Evolutionary conservation across 2,888 invertebrate genomes (phyloP), one percentile per base, ranked within the genome.

Genomic region (Cremastobaeus sp.): DNA sequence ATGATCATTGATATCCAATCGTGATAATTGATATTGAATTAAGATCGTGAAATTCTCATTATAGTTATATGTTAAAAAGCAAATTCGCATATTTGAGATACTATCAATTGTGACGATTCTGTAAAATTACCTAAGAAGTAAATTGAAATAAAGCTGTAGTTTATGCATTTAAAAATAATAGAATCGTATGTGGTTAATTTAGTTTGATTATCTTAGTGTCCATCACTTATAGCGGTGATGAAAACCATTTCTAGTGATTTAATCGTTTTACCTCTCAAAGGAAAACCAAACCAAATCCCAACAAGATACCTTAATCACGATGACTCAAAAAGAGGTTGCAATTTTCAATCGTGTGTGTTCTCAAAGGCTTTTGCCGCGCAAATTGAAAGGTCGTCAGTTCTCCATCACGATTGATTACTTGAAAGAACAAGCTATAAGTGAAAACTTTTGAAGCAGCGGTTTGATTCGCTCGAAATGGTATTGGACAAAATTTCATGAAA

Each of bases 351-450:
- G 45, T 20, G 45, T 45, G 18, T 45, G 28, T 18, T 41, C 45
- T 65, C 65, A 65, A 65, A 65, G 55, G 47, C 37, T 18, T 15
- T 35, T 39, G 52, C 28, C 39, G 37, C 21, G 55, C 55, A 65
- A 55, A 65, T 65, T 65, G 55, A 55, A 65, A 55, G 55, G 37
- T 39, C 43, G 47, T 14, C 12, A 47, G 55, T 20, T 55, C 47
- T 20, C 65, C 39, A 55, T 55, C 55, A 48, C 45, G 17, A n/a
- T 32, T 65, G 55, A 65, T 65, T 65, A 65, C 55, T 39, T n/a
- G 50, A 48, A 54, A 72, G 57, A 54, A 45, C 34, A 25, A 30
- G 52, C 35, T 28, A 34, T 15, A 39, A 48, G 50, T 21, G n/a
- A 69, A 69, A 25, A 34, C 35, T 28, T 43, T 14, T 18, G 4